A percentile compares a stretch with the other conserved stretches of the same genome.
These are phyloP conservation scores for Tachyglossus aculeatus DNA, from an alignment of 2,797 vertebrate genomes.

Conservation along the genomic window DNA sequence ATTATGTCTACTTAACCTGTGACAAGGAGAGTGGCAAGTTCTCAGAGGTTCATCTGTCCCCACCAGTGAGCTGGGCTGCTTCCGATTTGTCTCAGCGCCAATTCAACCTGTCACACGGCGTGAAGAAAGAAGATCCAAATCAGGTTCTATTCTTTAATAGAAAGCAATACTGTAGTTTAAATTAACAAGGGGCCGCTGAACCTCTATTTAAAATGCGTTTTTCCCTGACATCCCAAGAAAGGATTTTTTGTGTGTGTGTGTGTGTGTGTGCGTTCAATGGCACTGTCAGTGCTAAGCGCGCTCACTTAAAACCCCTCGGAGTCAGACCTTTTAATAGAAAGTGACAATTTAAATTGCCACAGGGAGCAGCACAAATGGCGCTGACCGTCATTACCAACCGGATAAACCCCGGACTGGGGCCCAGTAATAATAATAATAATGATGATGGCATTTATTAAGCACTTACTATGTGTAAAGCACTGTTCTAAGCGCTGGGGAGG, in stretches of 20 bases:
- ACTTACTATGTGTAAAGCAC: too few species aligned
- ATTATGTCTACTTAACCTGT: slow-evolving; percentile 26
- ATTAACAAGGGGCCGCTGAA: slow-evolving; percentile 76
- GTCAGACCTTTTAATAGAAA: slow-evolving; percentile 82
- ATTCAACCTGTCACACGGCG: slow-evolving; percentile 63
- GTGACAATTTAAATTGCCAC: slow-evolving; percentile 78
- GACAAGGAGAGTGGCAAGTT: neutral
- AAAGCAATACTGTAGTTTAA: slow-evolving; percentile 83
- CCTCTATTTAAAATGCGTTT: slow-evolving; percentile 77
- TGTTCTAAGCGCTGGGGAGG: too few species aligned
- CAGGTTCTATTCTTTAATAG: slow-evolving; percentile 73
- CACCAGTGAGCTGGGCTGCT: slow-evolving; percentile 44
- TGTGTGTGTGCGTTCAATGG: slow-evolving; percentile 81
- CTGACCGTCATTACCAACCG: slow-evolving; percentile 75
- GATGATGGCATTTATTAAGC: too few species aligned
- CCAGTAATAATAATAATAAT: too few species aligned
- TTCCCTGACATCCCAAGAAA: slow-evolving; percentile 77
- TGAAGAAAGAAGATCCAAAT: slow-evolving; percentile 47
- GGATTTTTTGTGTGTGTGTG: slow-evolving; percentile 62
- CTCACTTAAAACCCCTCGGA: slow-evolving; percentile 75
- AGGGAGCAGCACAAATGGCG: slow-evolving; percentile 72
- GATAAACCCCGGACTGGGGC: slow-evolving; percentile 73
- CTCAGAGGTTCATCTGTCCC: slow-evolving; percentile 46
- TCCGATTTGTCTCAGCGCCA: slow-evolving; percentile 58
- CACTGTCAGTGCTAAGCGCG: slow-evolving; percentile 70